A percentile compares a stretch with the other conserved stretches of the same genome.
Evolutionary conservation across 1,140 invertebrate genomes (phyloP).

Genomic region (Drosophila persimilis): DNA sequence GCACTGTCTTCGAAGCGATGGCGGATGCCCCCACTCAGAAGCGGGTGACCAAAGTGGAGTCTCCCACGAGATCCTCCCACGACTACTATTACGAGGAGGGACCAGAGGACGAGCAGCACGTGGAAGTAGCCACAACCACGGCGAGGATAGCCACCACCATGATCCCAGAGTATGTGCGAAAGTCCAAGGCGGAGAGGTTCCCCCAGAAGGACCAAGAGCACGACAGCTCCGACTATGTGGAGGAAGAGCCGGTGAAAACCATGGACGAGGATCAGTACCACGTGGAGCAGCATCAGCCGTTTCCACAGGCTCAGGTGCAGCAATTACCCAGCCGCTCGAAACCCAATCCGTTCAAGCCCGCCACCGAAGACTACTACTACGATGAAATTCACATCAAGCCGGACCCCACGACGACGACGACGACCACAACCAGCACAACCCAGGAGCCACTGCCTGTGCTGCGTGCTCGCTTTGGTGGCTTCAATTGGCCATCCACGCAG

Average conservation of each 20-base stretch:
- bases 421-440: slow-evolving; percentile 14
- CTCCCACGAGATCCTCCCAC: slow-evolving; percentile 14
- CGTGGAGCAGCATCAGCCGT: slow-evolving; percentile 44
- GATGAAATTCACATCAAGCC: slow-evolving; percentile 43
- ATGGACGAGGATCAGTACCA: slow-evolving; percentile 41
- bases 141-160: slow-evolving; percentile 48
- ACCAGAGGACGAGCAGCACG: slow-evolving; percentile 35
- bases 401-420: slow-evolving; percentile 1
- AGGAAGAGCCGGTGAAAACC: slow-evolving; percentile 36
- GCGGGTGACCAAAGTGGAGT: slow-evolving; percentile 26
- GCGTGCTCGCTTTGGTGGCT: slow-evolving; percentile 49
- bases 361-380: slow-evolving; percentile 57
- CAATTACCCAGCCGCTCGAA: slow-evolving; percentile 39
- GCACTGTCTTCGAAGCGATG: slow-evolving; percentile 45
- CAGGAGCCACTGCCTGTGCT: slow-evolving; percentile 40
- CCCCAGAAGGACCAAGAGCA: slow-evolving; percentile 35
- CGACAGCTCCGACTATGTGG: slow-evolving; percentile 46
- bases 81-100: slow-evolving; percentile 61
- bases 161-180: slow-evolving; percentile 76
- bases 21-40: slow-evolving; percentile 55
- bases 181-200: slow-evolving; percentile 63
- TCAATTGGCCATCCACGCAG: slow-evolving; percentile 41
- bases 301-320: slow-evolving; percentile 53
- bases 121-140: slow-evolving; percentile 20
- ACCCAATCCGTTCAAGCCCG: slow-evolving; percentile 42